Percentiles rank a stretch among this genome's conserved stretches.
Evolutionary conservation across 2,797 vertebrate genomes (phyloP).

Genomic region (Tokudaia muenninki): DNA sequence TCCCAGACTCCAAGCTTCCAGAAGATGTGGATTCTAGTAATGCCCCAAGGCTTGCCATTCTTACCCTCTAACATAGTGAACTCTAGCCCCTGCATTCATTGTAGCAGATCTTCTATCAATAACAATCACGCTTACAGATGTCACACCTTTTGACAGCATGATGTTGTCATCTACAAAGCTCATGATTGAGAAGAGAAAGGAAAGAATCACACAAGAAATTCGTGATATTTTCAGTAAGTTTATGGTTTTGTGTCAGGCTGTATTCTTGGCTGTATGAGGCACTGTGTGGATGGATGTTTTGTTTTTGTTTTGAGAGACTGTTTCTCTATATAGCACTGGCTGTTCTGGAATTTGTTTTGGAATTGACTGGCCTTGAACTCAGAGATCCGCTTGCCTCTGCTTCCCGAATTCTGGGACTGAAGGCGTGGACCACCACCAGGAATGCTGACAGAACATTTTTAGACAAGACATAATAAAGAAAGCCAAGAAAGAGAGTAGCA

Average conservation of each 20-base stretch:
- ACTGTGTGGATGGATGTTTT: background rate
- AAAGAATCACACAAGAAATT: background rate
- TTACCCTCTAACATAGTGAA: background rate
- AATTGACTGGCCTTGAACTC: background rate
- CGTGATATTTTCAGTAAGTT: background rate
- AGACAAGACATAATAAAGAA: background rate
- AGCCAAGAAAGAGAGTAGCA: background rate
- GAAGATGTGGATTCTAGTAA: background rate
- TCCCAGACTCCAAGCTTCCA: background rate
- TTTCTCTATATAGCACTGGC: background rate
- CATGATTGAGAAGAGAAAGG: background rate
- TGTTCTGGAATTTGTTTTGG: background rate
- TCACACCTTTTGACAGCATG: background rate
- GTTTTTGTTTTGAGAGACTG: background rate
- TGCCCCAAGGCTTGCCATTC: background rate
- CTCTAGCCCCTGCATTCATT: background rate
- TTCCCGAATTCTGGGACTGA: background rate
- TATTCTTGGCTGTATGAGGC: too few species aligned
- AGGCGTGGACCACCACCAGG: background rate
- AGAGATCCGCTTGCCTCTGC: background rate
- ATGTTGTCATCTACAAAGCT: background rate
- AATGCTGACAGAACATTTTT: background rate
- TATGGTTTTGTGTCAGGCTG: background rate
- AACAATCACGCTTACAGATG: background rate
- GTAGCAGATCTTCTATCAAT: background rate